Evolutionary conservation across 2,888 invertebrate species (phyloP).

Genomic region (Apamea anceps): DNA sequence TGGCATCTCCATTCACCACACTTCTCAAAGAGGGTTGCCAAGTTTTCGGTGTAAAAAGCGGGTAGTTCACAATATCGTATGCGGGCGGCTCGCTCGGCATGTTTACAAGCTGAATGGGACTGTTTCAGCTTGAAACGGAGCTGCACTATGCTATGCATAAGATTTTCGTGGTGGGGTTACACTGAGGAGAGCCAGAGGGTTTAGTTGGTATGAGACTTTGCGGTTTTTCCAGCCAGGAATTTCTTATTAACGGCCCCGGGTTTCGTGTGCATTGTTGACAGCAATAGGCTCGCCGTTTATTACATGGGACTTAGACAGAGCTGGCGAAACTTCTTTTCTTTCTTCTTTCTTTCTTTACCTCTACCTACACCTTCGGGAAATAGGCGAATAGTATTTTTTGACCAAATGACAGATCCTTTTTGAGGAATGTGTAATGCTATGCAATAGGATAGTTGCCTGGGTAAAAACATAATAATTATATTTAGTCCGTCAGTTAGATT

Average conservation of each 20-base stretch:
- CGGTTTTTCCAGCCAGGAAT: no score
- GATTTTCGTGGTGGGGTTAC: slow-evolving; percentile 61
- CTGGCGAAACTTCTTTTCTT: background rate
- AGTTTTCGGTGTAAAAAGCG: slow-evolving; percentile 55
- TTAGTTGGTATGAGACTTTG: no score
- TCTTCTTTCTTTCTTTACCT: no score
- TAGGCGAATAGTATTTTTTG: background rate
- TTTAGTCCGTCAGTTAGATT: no score
- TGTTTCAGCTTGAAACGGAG: slow-evolving; percentile 74
- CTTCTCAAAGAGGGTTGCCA: slow-evolving; percentile 33
- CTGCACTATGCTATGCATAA: slow-evolving; percentile 76
- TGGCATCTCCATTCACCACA: slow-evolving; percentile 17
- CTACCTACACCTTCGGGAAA: no score
- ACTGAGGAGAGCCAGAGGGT: slow-evolving; percentile 26
- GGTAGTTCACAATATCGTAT: slow-evolving; percentile 64
- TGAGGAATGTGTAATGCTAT: background rate
- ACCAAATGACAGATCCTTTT: background rate
- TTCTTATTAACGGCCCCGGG: no score
- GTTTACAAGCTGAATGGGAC: slow-evolving; percentile 74
- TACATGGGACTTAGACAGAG: background rate
- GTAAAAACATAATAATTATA: no score
- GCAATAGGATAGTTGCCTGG: no score
- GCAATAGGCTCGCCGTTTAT: background rate
- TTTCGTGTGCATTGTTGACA: background rate
- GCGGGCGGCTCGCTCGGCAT: slow-evolving; percentile 57